Conservation (phyloP, 2,113 vertebrate genomes). For the Labeo catla region DNA sequence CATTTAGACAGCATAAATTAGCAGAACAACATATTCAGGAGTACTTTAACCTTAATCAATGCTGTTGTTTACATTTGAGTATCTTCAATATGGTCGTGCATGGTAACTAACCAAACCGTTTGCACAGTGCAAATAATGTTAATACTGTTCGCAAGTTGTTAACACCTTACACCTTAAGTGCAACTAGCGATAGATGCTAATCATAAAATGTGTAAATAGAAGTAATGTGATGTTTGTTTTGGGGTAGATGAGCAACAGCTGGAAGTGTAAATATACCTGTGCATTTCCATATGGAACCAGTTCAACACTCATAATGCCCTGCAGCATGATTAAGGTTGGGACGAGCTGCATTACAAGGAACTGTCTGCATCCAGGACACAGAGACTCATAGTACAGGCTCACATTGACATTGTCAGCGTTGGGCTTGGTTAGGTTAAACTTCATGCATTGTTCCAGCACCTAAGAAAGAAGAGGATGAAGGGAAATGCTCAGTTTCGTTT, state of each 20-base stretch:
- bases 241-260: neutral
- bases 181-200: neutral
- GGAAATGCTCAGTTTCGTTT: neutral
- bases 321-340: conserved; percentile 81
- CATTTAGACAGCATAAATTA: no score
- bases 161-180: neutral
- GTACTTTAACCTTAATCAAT: no score
- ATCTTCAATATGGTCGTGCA: no score
- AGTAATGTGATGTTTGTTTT: neutral
- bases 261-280: conserved; percentile 68
- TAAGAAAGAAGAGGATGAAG: conserved; percentile 56
- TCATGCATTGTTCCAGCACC: conserved; percentile 72
- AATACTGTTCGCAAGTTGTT: neutral
- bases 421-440: conserved; percentile 60
- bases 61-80: no score
- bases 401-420: conserved; percentile 65
- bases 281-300: conserved; percentile 92
- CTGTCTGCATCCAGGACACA: conserved; percentile 79
- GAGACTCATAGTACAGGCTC: conserved; percentile 85
- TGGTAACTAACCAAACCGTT: no score
- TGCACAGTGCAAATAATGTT: neutral
- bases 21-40: no score
- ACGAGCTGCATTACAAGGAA: conserved; percentile 78
- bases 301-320: conserved; percentile 75
- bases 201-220: neutral